Conservation (phyloP, 2,888 invertebrate species). For the Neria commutata region DNA sequence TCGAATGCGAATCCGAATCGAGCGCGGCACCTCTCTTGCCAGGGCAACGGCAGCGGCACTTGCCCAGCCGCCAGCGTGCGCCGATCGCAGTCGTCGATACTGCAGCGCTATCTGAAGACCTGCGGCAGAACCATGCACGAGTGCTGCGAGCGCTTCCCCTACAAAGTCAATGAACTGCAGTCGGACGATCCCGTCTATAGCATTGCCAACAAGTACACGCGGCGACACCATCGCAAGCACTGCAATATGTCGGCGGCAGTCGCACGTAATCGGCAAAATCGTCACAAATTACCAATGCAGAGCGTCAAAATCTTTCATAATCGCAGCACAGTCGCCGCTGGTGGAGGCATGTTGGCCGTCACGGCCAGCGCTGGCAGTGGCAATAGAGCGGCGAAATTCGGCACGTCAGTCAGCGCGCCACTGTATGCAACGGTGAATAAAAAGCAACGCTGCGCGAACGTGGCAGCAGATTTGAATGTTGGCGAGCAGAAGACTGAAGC, state of each 20-base stretch:
- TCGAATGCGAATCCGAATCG: slow-evolving; percentile 19
- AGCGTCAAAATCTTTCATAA: slow-evolving; percentile 59
- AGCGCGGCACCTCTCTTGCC: slow-evolving; percentile 1
- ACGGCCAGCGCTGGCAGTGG: slow-evolving; percentile 3
- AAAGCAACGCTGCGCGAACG: slow-evolving; percentile 29
- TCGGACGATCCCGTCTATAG: slow-evolving; percentile 54
- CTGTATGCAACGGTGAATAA: slow-evolving; percentile 57
- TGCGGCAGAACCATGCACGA: not conserved
- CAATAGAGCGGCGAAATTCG: not conserved
- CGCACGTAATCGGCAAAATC: slow-evolving; percentile 49
- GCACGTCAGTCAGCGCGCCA: slow-evolving; percentile 26
- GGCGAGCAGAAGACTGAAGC: slow-evolving; percentile 24
- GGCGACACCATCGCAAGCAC: slow-evolving; percentile 50
- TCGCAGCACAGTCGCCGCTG: slow-evolving; percentile 39
- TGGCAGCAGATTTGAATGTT: slow-evolving; percentile 21
- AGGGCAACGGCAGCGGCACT: slow-evolving; percentile 19
- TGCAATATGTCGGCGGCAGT: slow-evolving; percentile 44
- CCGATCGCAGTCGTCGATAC: slow-evolving; percentile 32
- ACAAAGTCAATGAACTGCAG: slow-evolving; percentile 39
- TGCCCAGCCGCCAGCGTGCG: slow-evolving; percentile 28
- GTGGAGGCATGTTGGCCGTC: slow-evolving; percentile 9
- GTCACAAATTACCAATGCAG: slow-evolving; percentile 59
- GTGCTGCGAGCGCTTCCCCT: not conserved
- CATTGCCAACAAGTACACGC: slow-evolving; percentile 57
- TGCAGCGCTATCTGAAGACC: slow-evolving; percentile 47